Base-by-base conservation (phyloP, 2,888 invertebrate species). In the Aphodius sticticus region DNA sequence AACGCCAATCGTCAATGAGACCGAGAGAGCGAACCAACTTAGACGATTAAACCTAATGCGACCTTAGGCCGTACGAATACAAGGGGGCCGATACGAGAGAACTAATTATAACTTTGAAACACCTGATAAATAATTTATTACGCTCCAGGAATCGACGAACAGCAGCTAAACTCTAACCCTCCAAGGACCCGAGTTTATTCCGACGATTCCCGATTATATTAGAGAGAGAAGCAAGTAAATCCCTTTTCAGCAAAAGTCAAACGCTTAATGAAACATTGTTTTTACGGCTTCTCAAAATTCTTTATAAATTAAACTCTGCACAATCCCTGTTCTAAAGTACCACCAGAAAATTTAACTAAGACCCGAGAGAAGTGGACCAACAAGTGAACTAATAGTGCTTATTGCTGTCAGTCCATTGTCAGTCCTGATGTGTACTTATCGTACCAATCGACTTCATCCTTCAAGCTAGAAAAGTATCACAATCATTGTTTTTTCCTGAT, bases 41-140 rank as follows among this genome's bases (percentile, higher is more conserved):
- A 53, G 53, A 53, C 53, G 53, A 53, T 53, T 53, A 53, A 53
- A 53, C 53, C 53, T 53, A 53, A 53, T 53, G 53, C 53, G 53
- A 53, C 53, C 53, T 53, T 53, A 53, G 53, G 53, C 53, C 53
- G 53, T 53, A 53, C 53, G 53, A 53, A 53, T 53, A 53, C 53
- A 53, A 53, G 53, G 53, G 53, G 9, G 2, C 53, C 53, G 53
- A 53, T 53, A 53, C 53, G 53, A 53, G 53, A 53, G 53, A 53
- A 53, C 53, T 53, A 53, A 53, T 53, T 53, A 53, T 53, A 53
- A 53, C 53, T 53, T 53, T 53, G 53, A 53, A 53, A 53, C 53
- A 53, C 53, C 53, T 53, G 53, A 53, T 53, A 53, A 53, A 53
- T 53, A 53, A 53, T 53, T 53, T 53, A 53, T 53, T 53, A 53